Conservation (phyloP, 1,140 invertebrate genomes). For the Marisa cornuarietis region DNA sequence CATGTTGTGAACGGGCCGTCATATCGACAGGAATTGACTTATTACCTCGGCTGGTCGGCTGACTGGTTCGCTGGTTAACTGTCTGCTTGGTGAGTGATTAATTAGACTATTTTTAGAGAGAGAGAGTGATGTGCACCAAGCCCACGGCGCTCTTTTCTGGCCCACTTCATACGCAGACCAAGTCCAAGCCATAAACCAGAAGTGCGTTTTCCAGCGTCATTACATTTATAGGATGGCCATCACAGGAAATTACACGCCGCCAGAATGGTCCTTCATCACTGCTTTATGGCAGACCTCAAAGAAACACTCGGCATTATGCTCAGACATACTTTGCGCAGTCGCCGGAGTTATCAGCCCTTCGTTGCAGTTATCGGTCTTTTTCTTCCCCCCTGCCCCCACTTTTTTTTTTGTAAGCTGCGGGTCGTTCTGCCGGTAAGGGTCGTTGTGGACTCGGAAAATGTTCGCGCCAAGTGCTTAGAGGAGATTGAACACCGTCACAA, state of each 20-base stretch:
- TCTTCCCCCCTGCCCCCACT: no score
- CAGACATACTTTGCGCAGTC: conserved; percentile 1
- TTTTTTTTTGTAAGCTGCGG: no score
- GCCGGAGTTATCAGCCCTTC: no score
- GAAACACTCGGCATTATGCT: neutral
- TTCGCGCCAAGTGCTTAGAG: no score
- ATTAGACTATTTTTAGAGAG: neutral
- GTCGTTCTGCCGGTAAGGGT: no score
- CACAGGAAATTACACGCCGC: neutral
- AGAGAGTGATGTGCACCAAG: neutral
- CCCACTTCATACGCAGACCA: no score
- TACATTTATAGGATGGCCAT: neutral
- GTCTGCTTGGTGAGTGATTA: conserved; percentile 3
- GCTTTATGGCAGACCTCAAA: neutral
- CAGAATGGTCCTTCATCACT: neutral
- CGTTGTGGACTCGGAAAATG: no score
- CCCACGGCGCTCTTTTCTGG: neutral
- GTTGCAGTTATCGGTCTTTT: no score
- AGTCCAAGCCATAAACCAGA: neutral
- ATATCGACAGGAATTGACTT: neutral
- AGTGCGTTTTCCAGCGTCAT: neutral
- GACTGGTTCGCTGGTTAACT: neutral
- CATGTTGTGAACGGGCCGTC: neutral
- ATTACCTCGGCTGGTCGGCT: neutral
- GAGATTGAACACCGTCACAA: no score